Base-by-base conservation (phyloP, 2,888 invertebrate species). In the Melieria crassipennis region DNA sequence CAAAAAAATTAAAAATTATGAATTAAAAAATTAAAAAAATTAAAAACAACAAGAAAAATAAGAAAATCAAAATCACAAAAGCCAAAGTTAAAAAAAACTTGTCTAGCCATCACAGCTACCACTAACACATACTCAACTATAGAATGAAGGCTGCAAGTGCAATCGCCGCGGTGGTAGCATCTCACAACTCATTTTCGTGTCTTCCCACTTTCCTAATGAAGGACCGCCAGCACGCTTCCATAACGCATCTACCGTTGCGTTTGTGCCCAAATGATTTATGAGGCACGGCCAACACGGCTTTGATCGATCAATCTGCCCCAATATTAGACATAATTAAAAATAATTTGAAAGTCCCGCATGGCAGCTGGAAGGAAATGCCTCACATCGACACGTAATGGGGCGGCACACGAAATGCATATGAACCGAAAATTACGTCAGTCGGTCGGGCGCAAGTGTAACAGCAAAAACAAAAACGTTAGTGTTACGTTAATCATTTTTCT, bases 291-390 rank as follows among this genome's bases (percentile, higher is more conserved):
- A 43, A 61, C 52, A 55, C 45, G 13, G 55, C 48, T 57, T 74
- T 75, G 73, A 76, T 72, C 75, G 73, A 76, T 77, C 78, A 75
- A 76, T 75, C 73, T 73, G 75, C 73, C 68, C 70, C 45, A 72
- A 70, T 72, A 75, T 76, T 76, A 77, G 74, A 60, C 61, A 62
- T 78, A 75, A 77, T 77, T 78, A 75, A 74, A 78, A 74, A 74
- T 74, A 76, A 78, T 77, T 77, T 69, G 63, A 62, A 42, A 62
- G 63, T 46, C 47, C 42, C 48, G 62, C 73, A 70, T 71, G 47
- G 57, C 69, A 50, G 45, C 67, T 62, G 63, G 30, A 4, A 11
- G n/a, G 45, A 50, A 58, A n/a, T 13, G 30, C 30, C 30, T 30
- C 30, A 30, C 30, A 30, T 30, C 30, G 30, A 30, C 30, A 30